Percentiles rank a stretch among this genome's conserved stretches.
These are phyloP conservation scores for Oconnorella tubifera DNA, from an alignment of 2,888 invertebrate genomes.

Conservation along the genomic window DNA sequence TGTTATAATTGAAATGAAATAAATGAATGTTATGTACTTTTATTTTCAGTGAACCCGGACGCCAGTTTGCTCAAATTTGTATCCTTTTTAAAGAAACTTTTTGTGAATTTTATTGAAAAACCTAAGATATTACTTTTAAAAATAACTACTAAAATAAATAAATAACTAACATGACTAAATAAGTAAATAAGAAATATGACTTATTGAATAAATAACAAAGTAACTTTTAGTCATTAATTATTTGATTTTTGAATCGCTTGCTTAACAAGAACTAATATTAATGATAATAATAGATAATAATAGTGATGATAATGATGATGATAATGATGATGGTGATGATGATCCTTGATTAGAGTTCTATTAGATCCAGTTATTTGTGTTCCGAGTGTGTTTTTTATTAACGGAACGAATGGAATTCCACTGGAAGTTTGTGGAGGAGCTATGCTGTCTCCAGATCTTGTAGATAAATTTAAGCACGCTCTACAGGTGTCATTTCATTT, in stretches of 20 bases:
- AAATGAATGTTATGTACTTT: too few relatives aligned
- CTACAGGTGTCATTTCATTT: conserved; percentile 39
- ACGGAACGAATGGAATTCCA: conserved; percentile 70
- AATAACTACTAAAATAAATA: neutral
- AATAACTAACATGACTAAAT: neutral
- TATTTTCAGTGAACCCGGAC: conserved; percentile 64
- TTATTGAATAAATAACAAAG: neutral
- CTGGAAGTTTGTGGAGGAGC: conserved; percentile 72
- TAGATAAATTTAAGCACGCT: conserved; percentile 61
- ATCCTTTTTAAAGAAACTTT: conserved; percentile 63
- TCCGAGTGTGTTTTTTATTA: conserved; percentile 81
- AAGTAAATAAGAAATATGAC: neutral
- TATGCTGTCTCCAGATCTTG: conserved; percentile 64
- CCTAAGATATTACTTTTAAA: neutral
- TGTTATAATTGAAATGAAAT: neutral
- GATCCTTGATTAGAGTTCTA: conserved; percentile 30
- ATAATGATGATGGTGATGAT: conserved; percentile 18
- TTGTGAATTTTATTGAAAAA: neutral
- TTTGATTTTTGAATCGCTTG: neutral
- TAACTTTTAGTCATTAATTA: neutral
- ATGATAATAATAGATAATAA: neutral
- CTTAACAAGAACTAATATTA: neutral
- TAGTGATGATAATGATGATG: neutral
- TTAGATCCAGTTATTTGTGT: conserved; percentile 57
- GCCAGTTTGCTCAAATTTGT: conserved; percentile 80